Base-by-base conservation (phyloP, 2,797 vertebrate genomes). In the Trematocara caparti region DNA sequence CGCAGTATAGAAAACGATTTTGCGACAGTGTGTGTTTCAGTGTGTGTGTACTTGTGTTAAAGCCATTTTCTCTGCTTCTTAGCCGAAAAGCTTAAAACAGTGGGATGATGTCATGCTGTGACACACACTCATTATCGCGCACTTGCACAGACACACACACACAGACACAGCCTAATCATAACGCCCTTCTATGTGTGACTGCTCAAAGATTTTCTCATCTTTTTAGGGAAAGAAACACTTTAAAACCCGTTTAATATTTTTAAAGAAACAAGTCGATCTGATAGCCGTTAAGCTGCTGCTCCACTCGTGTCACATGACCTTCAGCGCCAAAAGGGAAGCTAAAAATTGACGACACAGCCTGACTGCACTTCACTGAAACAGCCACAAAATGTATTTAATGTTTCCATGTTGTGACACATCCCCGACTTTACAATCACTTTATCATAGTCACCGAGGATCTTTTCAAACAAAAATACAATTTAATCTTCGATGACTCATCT, bases 41-140 rank as follows among this genome's bases (percentile, higher is more conserved):
- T 76, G 50, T 47, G 57, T 47, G 83, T 59, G 79, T 69, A 78
- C 80, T 76, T 83, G 77, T 72, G 77, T 79, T 49, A 77, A 78
- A 84, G 83, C 82, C 83, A 84, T 89, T 93, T 93, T 92, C 82
- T 83, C 86, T 81, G 83, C 86, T 80, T 91, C 87, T 78, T 84
- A 88, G 78, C 84, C 49, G 75, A 86, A 84, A 88, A 86, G 85
- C 87, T 88, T 86, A 88, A 90, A 93, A 77, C 81, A 43, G 77
- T n/a, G 55, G 62, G 85, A 91, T 93, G 92, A 91, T 89, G 90
- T 94, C 90, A 94, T 90, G 83, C 86, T 80, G 78, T 64, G 55
- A 86, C 83, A 78, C 84, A 66, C 78, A 75, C 79, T 57, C 27
- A 36, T 55, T 53, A 21, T 40, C 11, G 27, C 24, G n/a, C 45